A percentile compares a stretch with the other conserved stretches of the same genome.
Conservation (phyloP, 2,797 vertebrate species). For the Adrianichthys oophorus region DNA sequence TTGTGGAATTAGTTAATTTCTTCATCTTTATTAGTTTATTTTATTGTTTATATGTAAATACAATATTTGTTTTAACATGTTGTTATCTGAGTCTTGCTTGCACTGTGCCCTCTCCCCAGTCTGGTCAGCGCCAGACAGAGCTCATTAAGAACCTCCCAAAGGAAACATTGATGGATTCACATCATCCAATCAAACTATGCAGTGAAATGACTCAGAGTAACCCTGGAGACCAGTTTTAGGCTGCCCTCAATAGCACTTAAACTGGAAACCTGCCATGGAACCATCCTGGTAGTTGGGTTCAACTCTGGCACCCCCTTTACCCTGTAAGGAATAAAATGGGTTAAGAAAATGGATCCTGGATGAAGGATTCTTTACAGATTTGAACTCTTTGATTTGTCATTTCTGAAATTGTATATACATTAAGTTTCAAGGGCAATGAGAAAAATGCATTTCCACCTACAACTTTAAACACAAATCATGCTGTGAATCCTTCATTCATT, state of each 20-base stretch:
- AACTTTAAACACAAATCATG: not conserved
- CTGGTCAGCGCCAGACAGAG: slow-evolving; percentile 31
- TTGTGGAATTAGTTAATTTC: too few relatives aligned
- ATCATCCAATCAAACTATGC: slow-evolving; percentile 44
- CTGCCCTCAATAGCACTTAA: not conserved
- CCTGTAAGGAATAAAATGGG: too few relatives aligned
- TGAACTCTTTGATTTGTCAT: too few relatives aligned
- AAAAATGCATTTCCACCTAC: not conserved
- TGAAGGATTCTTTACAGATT: too few relatives aligned
- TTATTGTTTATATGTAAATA: too few relatives aligned
- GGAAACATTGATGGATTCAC: slow-evolving; percentile 32
- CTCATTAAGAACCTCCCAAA: slow-evolving; percentile 55
- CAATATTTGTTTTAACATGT: not conserved
- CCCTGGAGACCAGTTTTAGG: slow-evolving; percentile 42
- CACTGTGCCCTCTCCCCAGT: slow-evolving; percentile 7
- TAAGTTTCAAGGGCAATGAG: too few relatives aligned
- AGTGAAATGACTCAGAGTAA: slow-evolving; percentile 55
- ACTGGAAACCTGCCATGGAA: too few relatives aligned
- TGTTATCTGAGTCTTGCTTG: not conserved
- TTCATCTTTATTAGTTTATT: too few relatives aligned
- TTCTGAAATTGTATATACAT: too few relatives aligned
- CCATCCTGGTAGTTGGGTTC: too few relatives aligned
- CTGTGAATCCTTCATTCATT: slow-evolving; percentile 34
- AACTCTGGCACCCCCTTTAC: too few relatives aligned
- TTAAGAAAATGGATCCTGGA: too few relatives aligned